A percentile compares a stretch with the other conserved stretches of the same genome.
These are phyloP conservation scores for Atrichornis clamosus DNA, from an alignment of 2,113 vertebrate species.

Conservation along the genomic window DNA sequence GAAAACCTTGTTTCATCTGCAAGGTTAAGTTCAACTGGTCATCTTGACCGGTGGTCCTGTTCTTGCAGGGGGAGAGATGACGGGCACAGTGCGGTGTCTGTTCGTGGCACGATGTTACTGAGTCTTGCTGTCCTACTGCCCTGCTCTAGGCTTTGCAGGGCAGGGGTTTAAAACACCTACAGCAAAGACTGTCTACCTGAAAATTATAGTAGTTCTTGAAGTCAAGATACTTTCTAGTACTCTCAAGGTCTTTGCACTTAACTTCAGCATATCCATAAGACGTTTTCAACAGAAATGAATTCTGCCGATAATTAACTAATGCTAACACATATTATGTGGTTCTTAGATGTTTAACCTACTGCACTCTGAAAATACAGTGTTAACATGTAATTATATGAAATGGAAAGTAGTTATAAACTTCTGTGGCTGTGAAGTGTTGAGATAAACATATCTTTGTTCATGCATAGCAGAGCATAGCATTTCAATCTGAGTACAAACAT, in stretches of 20 bases:
- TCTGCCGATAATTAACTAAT: slow-evolving; percentile 43
- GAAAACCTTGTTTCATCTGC: background rate
- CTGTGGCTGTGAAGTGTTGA: slow-evolving; percentile 12
- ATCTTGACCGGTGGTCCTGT: background rate
- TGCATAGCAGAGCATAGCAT: slow-evolving; percentile 56
- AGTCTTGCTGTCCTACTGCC: background rate
- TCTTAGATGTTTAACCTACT: slow-evolving; percentile 30
- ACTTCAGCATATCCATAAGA: slow-evolving; percentile 23
- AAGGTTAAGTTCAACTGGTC: background rate
- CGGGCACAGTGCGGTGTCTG: background rate
- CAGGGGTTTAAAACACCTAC: background rate
- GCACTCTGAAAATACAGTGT: slow-evolving; percentile 28
- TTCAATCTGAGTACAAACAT: slow-evolving; percentile 18
- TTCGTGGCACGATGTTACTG: background rate
- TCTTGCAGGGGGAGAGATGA: background rate
- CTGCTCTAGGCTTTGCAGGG: background rate
- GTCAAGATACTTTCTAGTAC: background rate
- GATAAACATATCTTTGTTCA: slow-evolving; percentile 21
- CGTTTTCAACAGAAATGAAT: slow-evolving; percentile 37
- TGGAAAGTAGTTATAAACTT: slow-evolving; percentile 12
- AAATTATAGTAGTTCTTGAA: background rate
- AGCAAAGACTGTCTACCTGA: background rate
- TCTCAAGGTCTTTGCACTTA: slow-evolving; percentile 32
- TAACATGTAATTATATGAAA: slow-evolving; percentile 35
- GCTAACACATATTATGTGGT: slow-evolving; percentile 16